Evolutionary conservation across 2,113 vertebrate species (phyloP).

Genomic region (Suricata suricatta): DNA sequence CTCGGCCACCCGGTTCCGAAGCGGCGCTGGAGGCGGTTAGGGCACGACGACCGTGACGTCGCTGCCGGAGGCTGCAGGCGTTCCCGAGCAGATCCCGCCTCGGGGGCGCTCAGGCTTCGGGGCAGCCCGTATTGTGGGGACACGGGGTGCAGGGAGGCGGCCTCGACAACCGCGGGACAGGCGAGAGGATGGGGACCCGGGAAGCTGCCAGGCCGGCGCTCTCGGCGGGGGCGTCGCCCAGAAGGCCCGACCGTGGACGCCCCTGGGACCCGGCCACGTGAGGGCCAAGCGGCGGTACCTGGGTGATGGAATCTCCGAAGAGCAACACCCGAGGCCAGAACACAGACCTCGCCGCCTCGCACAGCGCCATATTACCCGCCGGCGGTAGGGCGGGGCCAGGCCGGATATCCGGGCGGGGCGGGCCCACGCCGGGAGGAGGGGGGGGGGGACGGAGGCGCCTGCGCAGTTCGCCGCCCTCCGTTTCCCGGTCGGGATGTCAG

Average conservation of each 20-base stretch:
- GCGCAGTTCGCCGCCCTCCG: background rate
- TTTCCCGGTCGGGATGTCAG: fast-evolving
- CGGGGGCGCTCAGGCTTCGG: background rate
- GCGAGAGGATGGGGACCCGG: background rate
- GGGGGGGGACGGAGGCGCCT: background rate
- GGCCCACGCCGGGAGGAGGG: too few relatives aligned
- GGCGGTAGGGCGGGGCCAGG: fast-evolving
- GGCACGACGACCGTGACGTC: background rate
- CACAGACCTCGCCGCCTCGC: background rate
- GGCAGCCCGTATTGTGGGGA: background rate
- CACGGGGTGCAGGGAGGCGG: background rate
- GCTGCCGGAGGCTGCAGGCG: background rate
- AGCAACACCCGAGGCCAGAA: conserved; percentile 91
- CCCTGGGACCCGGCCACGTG: fast-evolving
- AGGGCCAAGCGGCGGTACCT: conserved; percentile 84
- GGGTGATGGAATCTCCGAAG: conserved; percentile 96
- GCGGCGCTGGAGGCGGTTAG: background rate
- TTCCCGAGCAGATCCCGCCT: background rate
- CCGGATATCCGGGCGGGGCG: conserved; percentile 2
- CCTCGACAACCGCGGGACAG: background rate
- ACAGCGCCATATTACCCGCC: background rate
- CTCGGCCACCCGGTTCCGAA: too few relatives aligned
- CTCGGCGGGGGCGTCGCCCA: background rate
- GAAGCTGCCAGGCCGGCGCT: background rate
- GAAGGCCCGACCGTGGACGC: too few relatives aligned